Evolutionary conservation across 2,888 invertebrate species (phyloP).

Genomic region (Alsophila aescularia): DNA sequence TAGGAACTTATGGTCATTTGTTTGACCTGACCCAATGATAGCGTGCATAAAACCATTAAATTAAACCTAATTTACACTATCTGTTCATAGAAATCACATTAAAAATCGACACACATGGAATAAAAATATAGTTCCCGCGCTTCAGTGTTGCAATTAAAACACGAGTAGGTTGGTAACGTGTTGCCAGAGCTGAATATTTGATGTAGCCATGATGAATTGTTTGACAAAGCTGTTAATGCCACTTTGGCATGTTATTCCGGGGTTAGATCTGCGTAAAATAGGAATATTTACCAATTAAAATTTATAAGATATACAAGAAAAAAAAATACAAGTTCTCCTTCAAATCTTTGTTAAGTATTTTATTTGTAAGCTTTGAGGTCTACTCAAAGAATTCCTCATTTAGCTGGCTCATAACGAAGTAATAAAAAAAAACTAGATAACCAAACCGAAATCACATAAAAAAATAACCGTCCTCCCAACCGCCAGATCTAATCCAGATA

Average conservation of each 20-base stretch:
- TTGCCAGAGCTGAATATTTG: conserved; percentile 71
- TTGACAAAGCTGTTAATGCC: conserved; percentile 81
- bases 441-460: neutral
- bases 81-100: conserved; percentile 32
- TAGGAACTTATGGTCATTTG: conserved; percentile 3
- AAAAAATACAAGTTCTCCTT: no score
- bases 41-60: conserved; percentile 25
- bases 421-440: neutral
- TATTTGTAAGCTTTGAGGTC: no score
- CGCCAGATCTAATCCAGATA: conserved; percentile 62
- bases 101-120: conserved; percentile 28
- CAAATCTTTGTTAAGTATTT: neutral
- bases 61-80: conserved; percentile 31
- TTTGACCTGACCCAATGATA: conserved; percentile 21
- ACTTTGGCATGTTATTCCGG: conserved; percentile 76
- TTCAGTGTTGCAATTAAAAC: conserved; percentile 70
- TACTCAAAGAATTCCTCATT: no score
- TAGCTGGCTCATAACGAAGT: no score
- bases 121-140: conserved; percentile 39
- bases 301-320: conserved; percentile 14
- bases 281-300: conserved; percentile 42
- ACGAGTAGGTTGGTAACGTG: conserved; percentile 55
- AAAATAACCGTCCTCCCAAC: conserved; percentile 31
- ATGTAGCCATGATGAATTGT: conserved; percentile 69
- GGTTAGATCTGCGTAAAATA: conserved; percentile 58